A percentile compares a stretch with the other conserved stretches of the same genome.
Evolutionary conservation across 2,797 vertebrate genomes (phyloP).

Genomic region (Rousettus madagascariensis): DNA sequence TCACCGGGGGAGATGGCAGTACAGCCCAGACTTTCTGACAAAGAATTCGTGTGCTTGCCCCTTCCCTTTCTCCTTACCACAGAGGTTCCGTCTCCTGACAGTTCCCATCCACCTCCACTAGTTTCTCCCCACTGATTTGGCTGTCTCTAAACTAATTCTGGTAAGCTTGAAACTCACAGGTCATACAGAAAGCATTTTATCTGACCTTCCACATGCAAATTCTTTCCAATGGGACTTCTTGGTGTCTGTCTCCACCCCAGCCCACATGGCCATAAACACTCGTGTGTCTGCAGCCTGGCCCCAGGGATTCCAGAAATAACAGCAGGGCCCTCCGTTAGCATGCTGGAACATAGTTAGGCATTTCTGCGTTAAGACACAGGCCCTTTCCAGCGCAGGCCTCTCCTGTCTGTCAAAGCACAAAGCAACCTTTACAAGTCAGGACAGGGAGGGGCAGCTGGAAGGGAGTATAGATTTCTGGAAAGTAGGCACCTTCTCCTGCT

Average conservation of each 20-base stretch:
- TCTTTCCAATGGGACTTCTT: constrained; percentile 74
- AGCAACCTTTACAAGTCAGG: constrained; percentile 59
- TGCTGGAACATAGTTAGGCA: constrained; percentile 40
- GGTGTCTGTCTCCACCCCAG: constrained; percentile 53
- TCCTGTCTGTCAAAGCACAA: constrained; percentile 67
- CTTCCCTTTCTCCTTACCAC: not conserved
- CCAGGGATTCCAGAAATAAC: constrained; percentile 78
- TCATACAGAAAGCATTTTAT: constrained; percentile 67
- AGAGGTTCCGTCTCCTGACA: not conserved
- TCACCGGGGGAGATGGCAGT: constrained; percentile 4
- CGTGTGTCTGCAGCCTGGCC: constrained; percentile 51
- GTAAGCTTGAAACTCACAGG: constrained; percentile 23
- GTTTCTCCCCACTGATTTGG: not conserved
- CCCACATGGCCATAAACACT: constrained; percentile 68
- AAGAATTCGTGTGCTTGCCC: not conserved
- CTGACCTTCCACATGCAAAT: constrained; percentile 66
- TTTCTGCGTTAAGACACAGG: constrained; percentile 54
- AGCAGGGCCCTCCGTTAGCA: constrained; percentile 42
- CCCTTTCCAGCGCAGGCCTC: constrained; percentile 44
- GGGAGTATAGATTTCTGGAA: constrained; percentile 49
- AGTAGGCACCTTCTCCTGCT: not conserved
- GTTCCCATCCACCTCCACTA: not conserved
- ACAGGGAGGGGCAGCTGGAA: constrained; percentile 29
- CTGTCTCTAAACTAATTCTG: not conserved
- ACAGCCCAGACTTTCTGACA: not conserved